phyloP scores from a whole-genome alignment of 2,113 vertebrate species.

The Ochotona princeps region DNA sequence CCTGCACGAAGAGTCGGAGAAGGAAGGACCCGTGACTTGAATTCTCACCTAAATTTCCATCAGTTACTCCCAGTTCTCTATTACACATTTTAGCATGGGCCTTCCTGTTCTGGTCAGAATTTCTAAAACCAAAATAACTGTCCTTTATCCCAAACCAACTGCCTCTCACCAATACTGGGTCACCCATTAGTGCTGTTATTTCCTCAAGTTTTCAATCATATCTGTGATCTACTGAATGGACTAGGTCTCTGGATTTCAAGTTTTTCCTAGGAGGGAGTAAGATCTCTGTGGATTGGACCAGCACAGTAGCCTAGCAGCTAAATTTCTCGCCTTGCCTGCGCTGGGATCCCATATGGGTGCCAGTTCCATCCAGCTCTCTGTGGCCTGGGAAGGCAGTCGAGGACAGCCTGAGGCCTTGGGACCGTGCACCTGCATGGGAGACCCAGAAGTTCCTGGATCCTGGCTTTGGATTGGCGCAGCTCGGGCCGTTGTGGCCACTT shows the following conservation, averaged over 20 bases:
- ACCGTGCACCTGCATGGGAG: too few species aligned
- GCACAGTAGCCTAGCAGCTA: too few species aligned
- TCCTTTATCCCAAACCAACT: background rate
- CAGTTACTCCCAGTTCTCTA: background rate
- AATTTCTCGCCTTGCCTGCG: too few species aligned
- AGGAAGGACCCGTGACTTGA: background rate
- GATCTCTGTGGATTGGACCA: background rate
- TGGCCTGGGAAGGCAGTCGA: too few species aligned
- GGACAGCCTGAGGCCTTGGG: too few species aligned
- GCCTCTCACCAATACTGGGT: background rate
- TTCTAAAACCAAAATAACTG: constrained; percentile 17
- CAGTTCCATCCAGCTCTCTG: too few species aligned
- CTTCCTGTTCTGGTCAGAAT: background rate
- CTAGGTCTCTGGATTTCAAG: background rate
- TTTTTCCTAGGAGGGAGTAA: background rate
- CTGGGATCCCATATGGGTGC: too few species aligned
- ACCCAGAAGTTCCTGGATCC: too few species aligned
- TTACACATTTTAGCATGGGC: background rate
- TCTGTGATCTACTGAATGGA: background rate
- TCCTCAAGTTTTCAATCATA: background rate
- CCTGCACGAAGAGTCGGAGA: background rate
- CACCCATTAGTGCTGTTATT: background rate
- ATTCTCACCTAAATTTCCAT: background rate
- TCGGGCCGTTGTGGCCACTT: too few species aligned
- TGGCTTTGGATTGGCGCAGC: too few species aligned